Base-by-base conservation (phyloP, 2,797 vertebrate genomes). In the Cynopterus sphinx region DNA sequence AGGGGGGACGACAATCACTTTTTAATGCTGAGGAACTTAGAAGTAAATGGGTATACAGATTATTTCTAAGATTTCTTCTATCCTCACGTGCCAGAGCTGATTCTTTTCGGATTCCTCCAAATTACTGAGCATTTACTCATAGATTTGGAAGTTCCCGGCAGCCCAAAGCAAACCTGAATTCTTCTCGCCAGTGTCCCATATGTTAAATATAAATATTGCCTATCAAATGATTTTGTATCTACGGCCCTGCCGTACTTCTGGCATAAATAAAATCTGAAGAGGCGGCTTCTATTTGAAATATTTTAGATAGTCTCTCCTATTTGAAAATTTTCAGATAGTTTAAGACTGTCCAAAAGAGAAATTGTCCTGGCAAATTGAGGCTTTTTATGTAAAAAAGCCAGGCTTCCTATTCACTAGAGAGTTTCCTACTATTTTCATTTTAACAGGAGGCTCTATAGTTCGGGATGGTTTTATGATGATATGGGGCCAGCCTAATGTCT, bases 241-340 rank as follows among this genome's bases (percentile, higher is more conserved):
- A 90, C 7, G 31, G 21, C 10, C 17, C 41, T 90, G n/a, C 28
- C 61, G 24, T 73, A 65, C 65, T 70, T 67, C 55, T 41, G 43
- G 51, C 11, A 77, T 68, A 87, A 94, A 89, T 24, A 22, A 51
- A 57, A 68, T 86, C 78, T 74, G 13, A 92, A 92, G n/a, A 78
- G 19, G 21, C 43, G 36, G 3, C 53, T 94, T 95, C 49, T 36
- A 26, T 71, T 67, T 92, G 61, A 91, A 95, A 65, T 24, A 11
- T 63, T 77, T 53, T 51, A 49, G 26, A 5, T 31, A 43, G 26
- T 73, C 70, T 31, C 68, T 94, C 96, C 71, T 55, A 39, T 83
- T 75, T 95, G 57, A 92, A 95, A 78, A 49, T 26, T 41, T 77
- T 85, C 70, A 70, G 39, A 21, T 55, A 51, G 24, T 85, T 63